Evolutionary conservation across 2,797 vertebrate genomes (phyloP).

Genomic region (Huso huso): DNA sequence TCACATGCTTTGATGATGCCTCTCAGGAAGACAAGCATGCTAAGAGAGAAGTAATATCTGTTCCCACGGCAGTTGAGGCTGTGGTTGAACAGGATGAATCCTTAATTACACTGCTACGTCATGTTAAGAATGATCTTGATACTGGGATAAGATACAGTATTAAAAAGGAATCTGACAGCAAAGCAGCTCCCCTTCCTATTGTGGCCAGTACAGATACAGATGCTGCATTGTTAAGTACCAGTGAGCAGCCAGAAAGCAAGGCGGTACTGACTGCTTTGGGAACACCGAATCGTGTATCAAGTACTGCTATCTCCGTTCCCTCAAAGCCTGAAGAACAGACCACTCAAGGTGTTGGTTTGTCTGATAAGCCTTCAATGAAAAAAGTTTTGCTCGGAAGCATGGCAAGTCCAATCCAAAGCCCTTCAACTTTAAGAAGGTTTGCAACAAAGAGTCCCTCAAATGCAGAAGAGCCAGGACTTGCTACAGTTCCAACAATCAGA

Average conservation of each 20-base stretch:
- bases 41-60: constrained; percentile 24
- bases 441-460: constrained; percentile 54
- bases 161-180: constrained; percentile 25
- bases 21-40: constrained; percentile 28
- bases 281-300: no score
- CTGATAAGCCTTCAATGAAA: constrained; percentile 38
- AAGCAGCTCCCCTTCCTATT: constrained; percentile 44
- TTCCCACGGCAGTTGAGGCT: constrained; percentile 1
- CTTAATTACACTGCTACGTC: constrained; percentile 31
- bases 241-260: constrained; percentile 11
- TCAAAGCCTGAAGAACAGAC: no score
- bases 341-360: no score
- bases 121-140: constrained; percentile 30
- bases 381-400: constrained; percentile 52
- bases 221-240: not conserved
- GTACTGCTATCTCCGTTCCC: no score
- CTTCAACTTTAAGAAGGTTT: constrained; percentile 74
- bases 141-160: constrained; percentile 8
- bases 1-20: constrained; percentile 41
- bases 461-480: constrained; percentile 36
- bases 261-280: not conserved
- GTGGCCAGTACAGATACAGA: constrained; percentile 43
- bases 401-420: constrained; percentile 65
- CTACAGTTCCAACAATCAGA: constrained; percentile 29
- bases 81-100: constrained; percentile 32